These are phyloP conservation scores for Gambusia holbrooki DNA, from an alignment of 2,113 vertebrate genomes.

Conservation along the genomic window DNA sequence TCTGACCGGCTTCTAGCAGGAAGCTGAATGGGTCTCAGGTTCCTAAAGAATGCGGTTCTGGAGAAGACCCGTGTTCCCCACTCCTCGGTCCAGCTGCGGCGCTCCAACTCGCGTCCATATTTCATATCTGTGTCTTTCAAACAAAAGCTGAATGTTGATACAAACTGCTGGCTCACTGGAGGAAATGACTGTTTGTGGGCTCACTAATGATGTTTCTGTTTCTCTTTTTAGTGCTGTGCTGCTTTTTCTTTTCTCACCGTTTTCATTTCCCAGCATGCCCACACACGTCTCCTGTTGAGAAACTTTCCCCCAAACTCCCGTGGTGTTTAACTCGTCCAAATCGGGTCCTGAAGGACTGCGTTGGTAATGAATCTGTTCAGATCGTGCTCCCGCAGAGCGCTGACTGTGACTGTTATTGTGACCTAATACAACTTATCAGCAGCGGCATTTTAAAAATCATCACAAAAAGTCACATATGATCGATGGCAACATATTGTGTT, in stretches of 20 bases:
- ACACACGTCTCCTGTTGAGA: slow-evolving; percentile 23
- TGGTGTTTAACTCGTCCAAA: slow-evolving; percentile 11
- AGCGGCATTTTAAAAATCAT: not conserved
- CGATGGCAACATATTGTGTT: not conserved
- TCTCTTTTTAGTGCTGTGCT: slow-evolving; percentile 58
- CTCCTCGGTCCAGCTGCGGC: slow-evolving; percentile 30
- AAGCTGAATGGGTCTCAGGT: slow-evolving; percentile 52
- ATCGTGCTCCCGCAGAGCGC: not conserved
- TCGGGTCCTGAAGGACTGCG: not conserved
- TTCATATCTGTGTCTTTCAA: slow-evolving; percentile 76
- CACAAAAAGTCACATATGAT: not conserved
- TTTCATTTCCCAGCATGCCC: slow-evolving; percentile 52
- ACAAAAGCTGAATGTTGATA: slow-evolving; percentile 78
- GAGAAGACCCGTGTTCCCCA: not conserved
- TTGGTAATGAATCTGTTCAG: not conserved
- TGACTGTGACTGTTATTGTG: not conserved
- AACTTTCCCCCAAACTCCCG: slow-evolving; percentile 5
- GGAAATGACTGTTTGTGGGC: slow-evolving; percentile 73
- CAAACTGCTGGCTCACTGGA: slow-evolving; percentile 61
- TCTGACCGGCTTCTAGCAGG: slow-evolving; percentile 60
- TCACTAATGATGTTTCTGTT: slow-evolving; percentile 69
- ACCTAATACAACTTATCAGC: not conserved
- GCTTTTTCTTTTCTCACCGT: slow-evolving; percentile 60
- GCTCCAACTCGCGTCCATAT: slow-evolving; percentile 71
- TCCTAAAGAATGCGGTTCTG: slow-evolving; percentile 48